Conservation (phyloP, 2,797 vertebrate species). For the Alauda arvensis region DNA sequence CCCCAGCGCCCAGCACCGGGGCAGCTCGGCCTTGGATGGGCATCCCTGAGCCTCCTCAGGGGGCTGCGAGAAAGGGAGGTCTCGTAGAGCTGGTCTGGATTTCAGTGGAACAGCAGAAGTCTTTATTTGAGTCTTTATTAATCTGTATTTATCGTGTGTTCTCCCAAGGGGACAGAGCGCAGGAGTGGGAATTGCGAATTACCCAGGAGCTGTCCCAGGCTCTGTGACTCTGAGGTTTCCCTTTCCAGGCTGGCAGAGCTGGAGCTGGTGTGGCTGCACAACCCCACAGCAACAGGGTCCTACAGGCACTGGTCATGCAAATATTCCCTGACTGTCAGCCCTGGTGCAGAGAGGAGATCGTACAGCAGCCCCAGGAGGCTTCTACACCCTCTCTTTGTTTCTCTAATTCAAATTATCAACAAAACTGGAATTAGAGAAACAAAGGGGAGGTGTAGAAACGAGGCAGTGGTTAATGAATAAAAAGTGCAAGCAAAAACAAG, state of each 20-base stretch:
- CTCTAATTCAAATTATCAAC: no score
- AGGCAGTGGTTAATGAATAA: neutral
- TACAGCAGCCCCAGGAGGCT: neutral
- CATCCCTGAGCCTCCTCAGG: conserved; percentile 24
- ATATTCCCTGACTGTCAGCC: neutral
- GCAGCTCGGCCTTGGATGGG: conserved; percentile 43
- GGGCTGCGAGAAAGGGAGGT: neutral
- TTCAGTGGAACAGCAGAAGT: neutral
- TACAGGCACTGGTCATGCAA: neutral
- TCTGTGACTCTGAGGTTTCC: neutral
- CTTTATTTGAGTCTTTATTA: neutral
- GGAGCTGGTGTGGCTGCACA: neutral
- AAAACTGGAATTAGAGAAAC: neutral
- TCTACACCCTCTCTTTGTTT: neutral
- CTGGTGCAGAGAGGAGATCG: neutral
- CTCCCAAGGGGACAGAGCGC: neutral
- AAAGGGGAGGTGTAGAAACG: neutral
- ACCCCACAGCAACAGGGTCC: neutral
- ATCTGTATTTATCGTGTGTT: neutral
- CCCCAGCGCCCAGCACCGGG: conserved; percentile 64
- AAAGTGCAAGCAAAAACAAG: neutral
- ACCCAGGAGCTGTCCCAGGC: neutral
- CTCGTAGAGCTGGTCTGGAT: neutral
- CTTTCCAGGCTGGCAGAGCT: neutral
- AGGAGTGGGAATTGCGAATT: neutral